phyloP scores from a whole-genome alignment of 1,140 invertebrate genomes.

The Drosophila obscura region DNA sequence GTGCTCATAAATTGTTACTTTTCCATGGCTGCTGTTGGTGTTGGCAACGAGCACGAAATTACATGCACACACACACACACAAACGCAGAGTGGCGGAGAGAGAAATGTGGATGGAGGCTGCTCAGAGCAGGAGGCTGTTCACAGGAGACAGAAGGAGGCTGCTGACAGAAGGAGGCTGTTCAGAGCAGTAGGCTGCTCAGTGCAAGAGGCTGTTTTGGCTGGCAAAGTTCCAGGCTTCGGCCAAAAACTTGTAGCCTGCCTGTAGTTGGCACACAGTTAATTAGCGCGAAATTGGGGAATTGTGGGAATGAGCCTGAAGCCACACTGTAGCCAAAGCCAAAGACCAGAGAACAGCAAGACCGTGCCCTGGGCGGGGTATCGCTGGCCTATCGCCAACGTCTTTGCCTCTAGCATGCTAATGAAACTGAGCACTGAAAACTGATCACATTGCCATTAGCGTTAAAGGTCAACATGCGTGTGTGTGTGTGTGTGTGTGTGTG shows the following conservation, averaged over 20 bases:
- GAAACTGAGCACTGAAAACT: constrained; percentile 80
- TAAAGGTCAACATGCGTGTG: constrained; percentile 58
- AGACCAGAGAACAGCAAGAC: not conserved
- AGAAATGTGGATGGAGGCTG: too few relatives aligned
- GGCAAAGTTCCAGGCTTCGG: constrained; percentile 68
- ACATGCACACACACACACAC: constrained; percentile 61
- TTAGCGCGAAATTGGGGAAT: constrained; percentile 73
- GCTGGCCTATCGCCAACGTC: not conserved
- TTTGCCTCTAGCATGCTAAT: constrained; percentile 67
- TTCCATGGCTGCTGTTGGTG: constrained; percentile 42
- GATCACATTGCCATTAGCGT: constrained; percentile 67
- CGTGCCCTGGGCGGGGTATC: not conserved
- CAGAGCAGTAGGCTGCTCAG: not conserved
- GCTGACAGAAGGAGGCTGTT: too few relatives aligned
- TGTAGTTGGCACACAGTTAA: constrained; percentile 77
- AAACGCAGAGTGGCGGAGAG: constrained; percentile 9
- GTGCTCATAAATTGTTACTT: constrained; percentile 78
- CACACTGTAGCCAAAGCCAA: not conserved
- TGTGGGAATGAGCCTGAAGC: constrained; percentile 38
- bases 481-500: not conserved
- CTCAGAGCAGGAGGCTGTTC: not conserved
- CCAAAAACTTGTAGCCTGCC: constrained; percentile 37
- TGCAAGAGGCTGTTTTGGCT: constrained; percentile 13
- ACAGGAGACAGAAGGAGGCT: not conserved
- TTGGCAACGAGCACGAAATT: constrained; percentile 80